Conservation (phyloP, 2,113 vertebrate species). For the Scomber japonicus region DNA sequence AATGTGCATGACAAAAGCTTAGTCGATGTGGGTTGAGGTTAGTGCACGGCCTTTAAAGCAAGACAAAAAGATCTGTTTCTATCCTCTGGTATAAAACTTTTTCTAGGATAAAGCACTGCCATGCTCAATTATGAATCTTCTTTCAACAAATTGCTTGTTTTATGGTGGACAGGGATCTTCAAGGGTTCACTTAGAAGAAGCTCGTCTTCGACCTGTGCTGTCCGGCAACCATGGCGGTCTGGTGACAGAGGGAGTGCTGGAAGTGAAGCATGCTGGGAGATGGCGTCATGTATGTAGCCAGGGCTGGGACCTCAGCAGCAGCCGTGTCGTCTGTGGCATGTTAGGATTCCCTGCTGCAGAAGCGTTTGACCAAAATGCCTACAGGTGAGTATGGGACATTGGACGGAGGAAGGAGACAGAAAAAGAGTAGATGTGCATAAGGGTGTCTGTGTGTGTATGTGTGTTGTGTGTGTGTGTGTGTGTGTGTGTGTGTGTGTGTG, state of each 20-base stretch:
- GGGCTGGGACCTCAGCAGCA: constrained; percentile 91
- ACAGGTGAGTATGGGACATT: constrained; percentile 86
- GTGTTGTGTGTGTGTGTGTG: constrained; percentile 13
- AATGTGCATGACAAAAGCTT: constrained; percentile 5
- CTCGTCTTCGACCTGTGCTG: constrained; percentile 91
- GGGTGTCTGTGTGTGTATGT: constrained; percentile 9
- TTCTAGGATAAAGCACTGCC: not conserved
- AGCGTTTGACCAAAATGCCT: constrained; percentile 84
- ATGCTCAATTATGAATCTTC: not conserved
- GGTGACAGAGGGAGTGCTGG: constrained; percentile 92
- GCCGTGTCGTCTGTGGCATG: constrained; percentile 93
- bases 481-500: constrained; percentile 6
- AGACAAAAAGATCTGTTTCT: not conserved
- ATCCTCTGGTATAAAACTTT: not conserved
- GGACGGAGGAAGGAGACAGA: not conserved
- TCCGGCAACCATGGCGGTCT: constrained; percentile 83
- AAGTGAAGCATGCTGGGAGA: constrained; percentile 91
- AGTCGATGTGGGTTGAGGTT: not conserved
- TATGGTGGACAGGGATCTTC: constrained; percentile 62
- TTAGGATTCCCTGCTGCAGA: constrained; percentile 92
- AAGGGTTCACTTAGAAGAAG: constrained; percentile 86
- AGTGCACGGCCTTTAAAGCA: not conserved
- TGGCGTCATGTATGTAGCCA: constrained; percentile 94
- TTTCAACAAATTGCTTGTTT: not conserved
- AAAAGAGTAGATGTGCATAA: not conserved